A percentile compares a stretch with the other conserved stretches of the same genome.
Evolutionary conservation across 35 echinoderm and acorn worm species (phyloP).

Genomic region (Apostichopus californicus): DNA sequence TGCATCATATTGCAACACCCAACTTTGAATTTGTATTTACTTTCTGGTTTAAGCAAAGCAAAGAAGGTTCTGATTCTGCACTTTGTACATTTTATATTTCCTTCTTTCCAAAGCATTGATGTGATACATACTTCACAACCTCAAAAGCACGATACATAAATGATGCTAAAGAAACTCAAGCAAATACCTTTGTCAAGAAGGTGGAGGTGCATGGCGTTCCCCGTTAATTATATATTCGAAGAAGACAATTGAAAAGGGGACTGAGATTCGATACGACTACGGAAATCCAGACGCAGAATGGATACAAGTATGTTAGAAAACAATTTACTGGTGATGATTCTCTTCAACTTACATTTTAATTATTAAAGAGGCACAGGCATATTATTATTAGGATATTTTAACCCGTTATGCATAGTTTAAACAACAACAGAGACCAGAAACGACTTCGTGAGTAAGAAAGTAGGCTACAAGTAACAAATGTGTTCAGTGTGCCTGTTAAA

Average conservation of each 20-base stretch:
- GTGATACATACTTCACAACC: not conserved
- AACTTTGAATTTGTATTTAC: not conserved
- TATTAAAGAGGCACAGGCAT: too few relatives aligned
- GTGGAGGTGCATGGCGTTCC: not conserved
- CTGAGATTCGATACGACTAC: slow-evolving; percentile 28
- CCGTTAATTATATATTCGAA: not conserved
- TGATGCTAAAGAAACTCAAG: not conserved
- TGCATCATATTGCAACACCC: not conserved
- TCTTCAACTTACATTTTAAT: slow-evolving; percentile 5
- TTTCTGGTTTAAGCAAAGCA: not conserved
- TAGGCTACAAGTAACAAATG: too few relatives aligned
- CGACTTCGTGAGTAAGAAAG: too few relatives aligned
- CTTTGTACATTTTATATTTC: not conserved
- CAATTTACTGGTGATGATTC: too few relatives aligned
- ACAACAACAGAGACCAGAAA: too few relatives aligned
- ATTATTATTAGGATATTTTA: too few relatives aligned
- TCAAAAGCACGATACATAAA: slow-evolving; percentile 10
- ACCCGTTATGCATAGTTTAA: too few relatives aligned
- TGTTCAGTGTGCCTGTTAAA: too few relatives aligned
- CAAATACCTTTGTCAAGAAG: slow-evolving; percentile 16
- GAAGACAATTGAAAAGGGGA: not conserved
- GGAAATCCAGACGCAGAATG: slow-evolving; percentile 10
- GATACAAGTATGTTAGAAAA: not conserved
- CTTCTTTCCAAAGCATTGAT: not conserved
- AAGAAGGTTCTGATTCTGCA: not conserved